Base-by-base conservation (phyloP, 2,797 vertebrate genomes). In the Chiroxiphia lanceolata region DNA sequence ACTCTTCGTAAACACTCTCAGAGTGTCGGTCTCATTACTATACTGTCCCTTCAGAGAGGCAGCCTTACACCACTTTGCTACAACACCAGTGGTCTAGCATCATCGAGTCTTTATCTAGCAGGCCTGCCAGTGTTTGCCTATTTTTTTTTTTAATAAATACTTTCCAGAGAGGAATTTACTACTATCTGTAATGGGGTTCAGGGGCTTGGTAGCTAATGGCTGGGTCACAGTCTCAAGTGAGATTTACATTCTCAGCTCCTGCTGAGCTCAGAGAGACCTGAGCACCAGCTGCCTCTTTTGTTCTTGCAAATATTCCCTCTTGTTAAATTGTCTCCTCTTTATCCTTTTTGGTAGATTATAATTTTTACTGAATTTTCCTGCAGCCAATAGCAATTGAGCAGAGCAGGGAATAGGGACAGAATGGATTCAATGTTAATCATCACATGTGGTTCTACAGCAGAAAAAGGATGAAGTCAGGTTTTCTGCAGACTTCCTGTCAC, bases 311-410 rank as follows among this genome's bases (percentile, higher is more conserved):
- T 67, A 51, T 40, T 64, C 6, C 27, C 9, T 70, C 44, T 44
- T 53, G 21, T 47, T 75, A 50, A 84, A 70, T 76, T 27, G 61
- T 56, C 18, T 63, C 13, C 7, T 48, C 33, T 48, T 57, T 76
- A n/a, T 69, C 45, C 3, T 34, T 80, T 87, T 54, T 23, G 9
- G 31, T 29, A 45, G 64, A 54, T 89, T 36, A 5, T 57, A 0
- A 9, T 69, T 93, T 81, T 45, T 69, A 64, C 34, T 61, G 50
- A 27, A 38, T 96, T 93, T 87, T 92, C 23, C 59, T 75, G 47
- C 34, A 57, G 19, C 16, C 61, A 6, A 38, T 42, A 33, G 42
- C 33, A 65, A 3, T 53, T 64, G 18, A 76, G 51, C 36, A 79
- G 51, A 51, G 29, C 42, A 59, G 45, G 22, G 26, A 31, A 34